These are phyloP conservation scores for Drosophila tristis DNA, from an alignment of 1,140 invertebrate species.

Conservation along the genomic window DNA sequence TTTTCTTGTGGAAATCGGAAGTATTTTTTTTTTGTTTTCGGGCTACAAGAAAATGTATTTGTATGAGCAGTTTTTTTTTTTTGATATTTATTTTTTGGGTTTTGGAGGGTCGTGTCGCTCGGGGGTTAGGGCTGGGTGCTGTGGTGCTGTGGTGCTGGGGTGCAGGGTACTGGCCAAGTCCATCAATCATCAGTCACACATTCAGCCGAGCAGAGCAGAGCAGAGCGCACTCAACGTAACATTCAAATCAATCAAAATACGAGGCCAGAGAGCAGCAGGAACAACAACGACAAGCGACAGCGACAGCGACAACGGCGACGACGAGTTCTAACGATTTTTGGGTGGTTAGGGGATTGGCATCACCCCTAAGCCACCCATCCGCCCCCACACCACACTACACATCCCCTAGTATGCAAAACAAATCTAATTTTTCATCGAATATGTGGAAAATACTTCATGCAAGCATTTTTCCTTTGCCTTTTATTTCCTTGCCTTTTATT, in stretches of 20 bases:
- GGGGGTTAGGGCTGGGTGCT: constrained; percentile 11
- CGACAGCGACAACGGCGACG: constrained; percentile 14
- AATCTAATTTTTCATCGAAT: constrained; percentile 80
- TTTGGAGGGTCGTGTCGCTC: constrained; percentile 37
- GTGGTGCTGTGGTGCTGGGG: neutral
- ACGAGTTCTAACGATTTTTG: constrained; percentile 60
- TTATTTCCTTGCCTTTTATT: neutral
- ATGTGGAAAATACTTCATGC: constrained; percentile 41
- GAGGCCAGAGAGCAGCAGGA: neutral
- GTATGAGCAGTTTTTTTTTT: constrained; percentile 23
- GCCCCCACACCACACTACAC: neutral
- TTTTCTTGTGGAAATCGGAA: neutral
- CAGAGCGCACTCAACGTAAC: constrained; percentile 74
- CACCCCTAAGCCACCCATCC: constrained; percentile 22
- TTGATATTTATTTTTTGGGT: constrained; percentile 14
- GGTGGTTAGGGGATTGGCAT: constrained; percentile 36
- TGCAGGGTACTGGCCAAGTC: constrained; percentile 59
- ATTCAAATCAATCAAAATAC: constrained; percentile 83
- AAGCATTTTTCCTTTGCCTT: constrained; percentile 16
- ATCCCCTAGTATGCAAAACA: constrained; percentile 69
- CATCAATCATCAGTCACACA: constrained; percentile 83
- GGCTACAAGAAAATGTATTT: constrained; percentile 43
- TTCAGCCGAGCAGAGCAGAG: constrained; percentile 30
- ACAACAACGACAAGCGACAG: too few relatives aligned
- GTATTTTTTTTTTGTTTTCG: constrained; percentile 18